phyloP scores from a whole-genome alignment of 2,888 invertebrate genomes.

The Idaea biselata region DNA sequence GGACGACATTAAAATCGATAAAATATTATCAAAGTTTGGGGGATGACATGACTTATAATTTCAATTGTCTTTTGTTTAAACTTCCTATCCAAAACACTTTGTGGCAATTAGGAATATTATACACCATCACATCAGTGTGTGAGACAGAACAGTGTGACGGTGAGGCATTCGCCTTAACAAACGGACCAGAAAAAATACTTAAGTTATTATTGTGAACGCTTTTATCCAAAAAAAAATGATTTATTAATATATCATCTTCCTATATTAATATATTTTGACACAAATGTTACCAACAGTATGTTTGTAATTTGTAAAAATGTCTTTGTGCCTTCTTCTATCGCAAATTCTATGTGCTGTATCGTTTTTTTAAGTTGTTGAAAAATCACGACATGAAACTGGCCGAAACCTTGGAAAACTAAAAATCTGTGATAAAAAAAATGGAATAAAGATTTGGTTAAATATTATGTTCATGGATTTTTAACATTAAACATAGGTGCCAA shows the following conservation, averaged over 20 bases:
- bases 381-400: slow-evolving; percentile 33
- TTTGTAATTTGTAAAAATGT: slow-evolving; percentile 22
- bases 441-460: slow-evolving; percentile 39
- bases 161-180: not conserved
- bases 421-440: slow-evolving; percentile 62
- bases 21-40: too few relatives aligned
- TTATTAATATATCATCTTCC: slow-evolving; percentile 20
- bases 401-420: slow-evolving; percentile 49
- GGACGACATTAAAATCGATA: too few relatives aligned
- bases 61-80: too few relatives aligned
- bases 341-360: slow-evolving; percentile 37
- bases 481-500: slow-evolving; percentile 56
- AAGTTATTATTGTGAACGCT: slow-evolving; percentile 19
- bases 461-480: slow-evolving; percentile 33
- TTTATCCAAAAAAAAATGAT: slow-evolving; percentile 27
- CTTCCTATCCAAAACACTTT: too few relatives aligned
- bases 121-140: too few relatives aligned
- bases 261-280: slow-evolving; percentile 36
- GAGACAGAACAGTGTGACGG: too few relatives aligned
- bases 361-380: slow-evolving; percentile 24
- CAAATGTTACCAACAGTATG: slow-evolving; percentile 60
- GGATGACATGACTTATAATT: too few relatives aligned
- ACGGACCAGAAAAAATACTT: slow-evolving; percentile 21
- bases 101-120: too few relatives aligned
- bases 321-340: slow-evolving; percentile 52